These are phyloP conservation scores for Onychostoma macrolepis DNA, from an alignment of 2,113 vertebrate species.

Conservation along the genomic window DNA sequence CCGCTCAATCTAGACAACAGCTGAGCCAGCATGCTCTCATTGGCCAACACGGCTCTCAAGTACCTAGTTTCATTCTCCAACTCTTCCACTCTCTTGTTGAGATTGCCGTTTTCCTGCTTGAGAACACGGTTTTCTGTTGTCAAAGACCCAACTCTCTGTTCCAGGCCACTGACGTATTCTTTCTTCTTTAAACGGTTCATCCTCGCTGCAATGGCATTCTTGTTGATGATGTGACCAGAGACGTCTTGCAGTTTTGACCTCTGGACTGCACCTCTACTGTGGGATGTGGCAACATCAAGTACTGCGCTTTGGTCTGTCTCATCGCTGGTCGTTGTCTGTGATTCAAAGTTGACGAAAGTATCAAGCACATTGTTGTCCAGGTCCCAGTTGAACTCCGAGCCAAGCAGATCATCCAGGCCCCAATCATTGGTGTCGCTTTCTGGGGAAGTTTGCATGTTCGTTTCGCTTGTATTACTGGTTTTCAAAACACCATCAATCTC, in stretches of 20 bases:
- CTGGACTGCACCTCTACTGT: slow-evolving; percentile 44
- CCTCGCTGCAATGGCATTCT: slow-evolving; percentile 88
- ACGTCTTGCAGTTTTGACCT: slow-evolving; percentile 56
- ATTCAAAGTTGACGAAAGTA: slow-evolving; percentile 59
- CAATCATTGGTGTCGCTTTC: slow-evolving; percentile 61
- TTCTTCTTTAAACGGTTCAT: slow-evolving; percentile 93
- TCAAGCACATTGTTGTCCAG: slow-evolving; percentile 59
- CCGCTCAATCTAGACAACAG: slow-evolving; percentile 90
- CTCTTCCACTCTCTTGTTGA: slow-evolving; percentile 87
- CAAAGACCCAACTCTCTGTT: slow-evolving; percentile 83
- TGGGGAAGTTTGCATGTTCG: slow-evolving; percentile 13
- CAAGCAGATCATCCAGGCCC: slow-evolving; percentile 72
- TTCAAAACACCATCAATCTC: slow-evolving; percentile 58
- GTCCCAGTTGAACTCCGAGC: slow-evolving; percentile 68
- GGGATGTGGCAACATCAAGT: slow-evolving; percentile 43
- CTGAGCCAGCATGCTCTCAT: slow-evolving; percentile 93
- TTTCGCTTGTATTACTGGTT: slow-evolving; percentile 35
- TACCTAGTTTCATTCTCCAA: slow-evolving; percentile 94
- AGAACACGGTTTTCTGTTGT: slow-evolving; percentile 85
- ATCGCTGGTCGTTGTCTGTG: not conserved
- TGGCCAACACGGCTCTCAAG: slow-evolving; percentile 92
- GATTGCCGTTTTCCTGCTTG: slow-evolving; percentile 84
- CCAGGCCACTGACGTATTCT: slow-evolving; percentile 87
- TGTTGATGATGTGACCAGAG: slow-evolving; percentile 66
- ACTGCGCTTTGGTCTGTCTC: slow-evolving; percentile 48